Conservation (phyloP, 1,140 invertebrate species). For the Brachionus plicatilis region DNA sequence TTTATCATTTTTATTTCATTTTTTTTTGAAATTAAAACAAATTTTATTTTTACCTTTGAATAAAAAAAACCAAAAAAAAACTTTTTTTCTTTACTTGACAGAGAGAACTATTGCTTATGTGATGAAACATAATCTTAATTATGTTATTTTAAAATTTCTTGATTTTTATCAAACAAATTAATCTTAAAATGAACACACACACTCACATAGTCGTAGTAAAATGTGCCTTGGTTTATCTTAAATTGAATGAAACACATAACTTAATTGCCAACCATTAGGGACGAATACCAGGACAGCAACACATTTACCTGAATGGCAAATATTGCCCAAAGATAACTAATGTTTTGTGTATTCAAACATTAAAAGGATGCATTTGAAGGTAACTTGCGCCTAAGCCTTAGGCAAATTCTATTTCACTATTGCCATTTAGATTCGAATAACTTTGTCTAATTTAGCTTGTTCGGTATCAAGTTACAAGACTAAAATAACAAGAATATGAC, state of each 20-base stretch:
- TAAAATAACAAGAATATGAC: background rate
- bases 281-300: background rate
- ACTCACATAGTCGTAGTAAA: background rate
- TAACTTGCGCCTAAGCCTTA: conserved; percentile 1
- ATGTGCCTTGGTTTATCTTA: conserved; percentile 15
- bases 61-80: background rate
- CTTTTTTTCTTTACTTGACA: background rate
- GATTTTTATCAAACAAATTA: conserved; percentile 33
- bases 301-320: background rate
- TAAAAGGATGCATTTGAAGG: background rate
- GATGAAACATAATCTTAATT: conserved; percentile 6
- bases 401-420: background rate
- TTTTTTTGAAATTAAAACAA: background rate
- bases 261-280: background rate
- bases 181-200: background rate
- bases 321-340: background rate
- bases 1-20: background rate
- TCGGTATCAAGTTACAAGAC: conserved; percentile 17
- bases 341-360: background rate
- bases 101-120: background rate
- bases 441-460: background rate
- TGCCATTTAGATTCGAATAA: background rate
- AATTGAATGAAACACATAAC: background rate
- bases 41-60: background rate
- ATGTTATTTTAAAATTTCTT: conserved; percentile 31